A percentile compares a stretch with the other conserved stretches of the same genome.
Evolutionary conservation across 2,797 vertebrate species (phyloP).

Genomic region (Hipposideros larvatus): DNA sequence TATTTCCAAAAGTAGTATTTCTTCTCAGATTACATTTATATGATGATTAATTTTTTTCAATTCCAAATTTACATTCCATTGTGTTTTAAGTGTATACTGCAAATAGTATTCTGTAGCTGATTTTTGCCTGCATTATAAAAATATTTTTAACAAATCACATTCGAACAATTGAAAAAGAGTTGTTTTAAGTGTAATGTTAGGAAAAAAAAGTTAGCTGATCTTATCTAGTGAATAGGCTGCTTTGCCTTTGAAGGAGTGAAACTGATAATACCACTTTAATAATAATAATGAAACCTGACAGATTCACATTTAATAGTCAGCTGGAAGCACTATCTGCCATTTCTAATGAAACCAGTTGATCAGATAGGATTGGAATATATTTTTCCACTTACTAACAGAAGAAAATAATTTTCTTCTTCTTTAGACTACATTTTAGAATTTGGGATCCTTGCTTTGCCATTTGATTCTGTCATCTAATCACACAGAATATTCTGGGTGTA

Average conservation of each 20-base stretch:
- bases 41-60: background rate
- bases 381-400: background rate
- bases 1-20: background rate
- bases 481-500: background rate
- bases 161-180: background rate
- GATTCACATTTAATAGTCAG: background rate
- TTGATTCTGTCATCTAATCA: background rate
- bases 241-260: slow-evolving; percentile 10
- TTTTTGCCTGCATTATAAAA: background rate
- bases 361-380: background rate
- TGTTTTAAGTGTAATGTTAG: background rate
- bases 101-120: background rate
- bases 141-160: slow-evolving; percentile 7
- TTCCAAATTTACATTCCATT: background rate
- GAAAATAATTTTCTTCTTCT: background rate
- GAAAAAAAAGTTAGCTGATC: slow-evolving; percentile 6
- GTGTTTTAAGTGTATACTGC: background rate
- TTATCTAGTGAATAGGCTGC: background rate
- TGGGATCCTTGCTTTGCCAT: background rate
- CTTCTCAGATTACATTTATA: background rate
- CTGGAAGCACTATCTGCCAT: background rate
- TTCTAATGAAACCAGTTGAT: slow-evolving; percentile 1
- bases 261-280: background rate
- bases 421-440: background rate
- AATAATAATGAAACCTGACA: background rate